Evolutionary conservation across 2,797 vertebrate species (phyloP).

Genomic region (Melanitta fusca): DNA sequence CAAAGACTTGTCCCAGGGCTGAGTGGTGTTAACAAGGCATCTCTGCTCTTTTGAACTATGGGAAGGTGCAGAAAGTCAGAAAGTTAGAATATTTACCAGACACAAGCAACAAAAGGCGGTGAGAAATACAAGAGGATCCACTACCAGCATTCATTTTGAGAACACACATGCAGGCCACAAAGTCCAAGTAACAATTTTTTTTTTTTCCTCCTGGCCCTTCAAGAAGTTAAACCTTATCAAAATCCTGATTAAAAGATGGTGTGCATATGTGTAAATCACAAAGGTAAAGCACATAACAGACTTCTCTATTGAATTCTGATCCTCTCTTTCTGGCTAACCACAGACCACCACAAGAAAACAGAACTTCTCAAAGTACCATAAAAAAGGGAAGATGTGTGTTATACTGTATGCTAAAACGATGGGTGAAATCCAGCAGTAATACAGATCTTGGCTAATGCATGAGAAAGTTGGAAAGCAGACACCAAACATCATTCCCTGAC

Average conservation of each 20-base stretch:
- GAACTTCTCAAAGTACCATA: background rate
- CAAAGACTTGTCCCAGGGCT: slow-evolving; percentile 47
- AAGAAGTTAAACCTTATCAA: background rate
- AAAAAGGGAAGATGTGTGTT: background rate
- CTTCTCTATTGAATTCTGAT: background rate
- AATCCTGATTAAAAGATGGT: background rate
- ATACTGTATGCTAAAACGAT: background rate
- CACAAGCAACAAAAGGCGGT: slow-evolving; percentile 17
- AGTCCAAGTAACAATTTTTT: background rate
- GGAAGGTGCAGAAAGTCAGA: slow-evolving; percentile 51
- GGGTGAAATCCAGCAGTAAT: slow-evolving; percentile 14
- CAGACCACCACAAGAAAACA: background rate
- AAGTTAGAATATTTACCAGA: slow-evolving; percentile 54
- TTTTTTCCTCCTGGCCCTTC: background rate
- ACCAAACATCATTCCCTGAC: slow-evolving; percentile 39
- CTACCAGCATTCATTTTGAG: background rate
- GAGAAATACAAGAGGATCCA: background rate
- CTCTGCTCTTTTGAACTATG: slow-evolving; percentile 37
- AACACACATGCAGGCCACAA: background rate
- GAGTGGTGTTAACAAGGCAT: slow-evolving; percentile 62
- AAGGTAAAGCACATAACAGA: background rate
- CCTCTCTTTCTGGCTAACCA: background rate
- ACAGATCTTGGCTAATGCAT: background rate
- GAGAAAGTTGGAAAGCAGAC: slow-evolving; percentile 41
- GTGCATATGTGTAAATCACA: background rate